phyloP scores from a whole-genome alignment of 1,140 invertebrate species.

The Drosophila sulfurigaster region DNA sequence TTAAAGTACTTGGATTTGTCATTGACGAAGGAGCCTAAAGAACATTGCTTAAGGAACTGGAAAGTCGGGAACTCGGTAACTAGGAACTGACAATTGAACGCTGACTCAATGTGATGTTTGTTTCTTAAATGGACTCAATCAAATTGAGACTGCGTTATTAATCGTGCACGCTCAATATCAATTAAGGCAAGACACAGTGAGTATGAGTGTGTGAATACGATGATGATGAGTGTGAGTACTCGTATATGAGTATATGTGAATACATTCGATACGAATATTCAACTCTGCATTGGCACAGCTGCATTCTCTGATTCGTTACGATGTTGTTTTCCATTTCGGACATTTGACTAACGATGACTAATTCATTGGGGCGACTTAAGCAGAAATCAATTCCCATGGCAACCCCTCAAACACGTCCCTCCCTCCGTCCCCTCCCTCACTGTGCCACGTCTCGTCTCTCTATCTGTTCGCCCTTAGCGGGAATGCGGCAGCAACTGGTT shows the following conservation, averaged over 20 bases:
- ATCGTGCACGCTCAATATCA: slow-evolving; percentile 68
- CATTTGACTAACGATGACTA: slow-evolving; percentile 55
- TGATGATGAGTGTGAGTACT: background rate
- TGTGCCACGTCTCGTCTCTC: background rate
- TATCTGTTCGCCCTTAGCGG: slow-evolving; percentile 1
- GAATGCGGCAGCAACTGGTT: slow-evolving; percentile 58
- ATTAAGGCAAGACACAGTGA: slow-evolving; percentile 49
- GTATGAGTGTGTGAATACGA: background rate
- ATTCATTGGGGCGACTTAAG: slow-evolving; percentile 48
- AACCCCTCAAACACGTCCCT: background rate
- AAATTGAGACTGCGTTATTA: slow-evolving; percentile 52
- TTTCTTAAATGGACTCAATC: slow-evolving; percentile 35
- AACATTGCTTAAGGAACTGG: background rate
- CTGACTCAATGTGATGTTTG: slow-evolving; percentile 4
- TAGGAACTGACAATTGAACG: slow-evolving; percentile 3
- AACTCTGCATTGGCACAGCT: slow-evolving; percentile 3
- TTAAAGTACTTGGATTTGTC: background rate
- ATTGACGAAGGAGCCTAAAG: too few relatives aligned
- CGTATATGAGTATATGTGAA: slow-evolving; percentile 5
- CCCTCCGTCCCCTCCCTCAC: background rate
- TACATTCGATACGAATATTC: background rate
- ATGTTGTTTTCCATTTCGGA: slow-evolving; percentile 5
- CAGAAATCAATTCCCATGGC: slow-evolving; percentile 68
- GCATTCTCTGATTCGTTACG: background rate
- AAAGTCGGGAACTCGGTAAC: background rate